Percentiles rank a stretch among this genome's conserved stretches.
These are phyloP conservation scores for Caenorhabditis latens DNA, from an alignment of 1,140 invertebrate species.

Conservation along the genomic window DNA sequence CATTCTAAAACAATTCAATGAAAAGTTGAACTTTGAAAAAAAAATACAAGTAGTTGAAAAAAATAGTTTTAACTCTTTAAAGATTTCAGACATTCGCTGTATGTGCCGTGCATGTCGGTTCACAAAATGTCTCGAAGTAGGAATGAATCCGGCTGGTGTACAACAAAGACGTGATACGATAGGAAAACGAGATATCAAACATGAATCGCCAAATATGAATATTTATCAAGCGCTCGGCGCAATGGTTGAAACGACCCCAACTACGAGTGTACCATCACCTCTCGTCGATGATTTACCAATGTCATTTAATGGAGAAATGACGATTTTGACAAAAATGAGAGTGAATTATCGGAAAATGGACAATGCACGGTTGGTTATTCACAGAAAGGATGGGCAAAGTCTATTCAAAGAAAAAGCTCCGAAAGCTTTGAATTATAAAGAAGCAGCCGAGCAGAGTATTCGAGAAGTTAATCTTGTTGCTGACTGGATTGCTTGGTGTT, in stretches of 20 bases:
- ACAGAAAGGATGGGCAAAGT: conserved; percentile 55
- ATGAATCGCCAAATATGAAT: neutral
- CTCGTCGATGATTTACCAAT: neutral
- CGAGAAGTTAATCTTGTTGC: conserved; percentile 56
- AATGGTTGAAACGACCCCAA: neutral
- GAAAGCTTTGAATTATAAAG: conserved; percentile 54
- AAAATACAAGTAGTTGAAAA: neutral
- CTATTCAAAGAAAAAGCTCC: conserved; percentile 53
- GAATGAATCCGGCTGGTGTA: conserved; percentile 58
- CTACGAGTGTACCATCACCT: neutral
- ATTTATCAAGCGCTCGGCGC: neutral
- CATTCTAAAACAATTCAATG: neutral
- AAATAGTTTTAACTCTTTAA: neutral
- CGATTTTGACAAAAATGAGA: conserved; percentile 40
- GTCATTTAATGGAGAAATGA: conserved; percentile 13
- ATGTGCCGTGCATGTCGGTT: conserved; percentile 58
- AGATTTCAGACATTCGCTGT: conserved; percentile 54
- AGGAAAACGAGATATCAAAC: conserved; percentile 48
- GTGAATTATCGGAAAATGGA: conserved; percentile 54
- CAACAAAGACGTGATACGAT: conserved; percentile 53
- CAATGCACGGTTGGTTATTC: conserved; percentile 51
- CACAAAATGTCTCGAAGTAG: conserved; percentile 51
- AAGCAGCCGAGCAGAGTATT: conserved; percentile 29
- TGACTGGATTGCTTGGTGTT: conserved; percentile 50
- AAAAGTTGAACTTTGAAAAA: neutral